phyloP scores from a whole-genome alignment of 92 coral and sea anemone species.

The Siderastrea radians region DNA sequence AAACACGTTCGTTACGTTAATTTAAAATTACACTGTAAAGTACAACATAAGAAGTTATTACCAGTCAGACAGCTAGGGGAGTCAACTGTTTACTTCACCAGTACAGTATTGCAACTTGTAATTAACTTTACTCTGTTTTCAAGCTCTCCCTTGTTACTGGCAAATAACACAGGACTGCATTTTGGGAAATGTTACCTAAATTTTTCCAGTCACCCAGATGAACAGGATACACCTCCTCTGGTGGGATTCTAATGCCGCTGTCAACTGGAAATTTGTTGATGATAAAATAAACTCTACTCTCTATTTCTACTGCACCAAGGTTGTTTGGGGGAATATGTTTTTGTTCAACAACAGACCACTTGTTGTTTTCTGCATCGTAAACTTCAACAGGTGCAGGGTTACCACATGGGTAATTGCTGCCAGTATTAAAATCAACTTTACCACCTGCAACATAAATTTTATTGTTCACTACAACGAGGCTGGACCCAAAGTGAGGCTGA shows the following conservation, averaged over 20 bases:
- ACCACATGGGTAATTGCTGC: neutral
- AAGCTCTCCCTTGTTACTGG: slow-evolving; percentile 23
- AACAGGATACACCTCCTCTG: slow-evolving; percentile 48
- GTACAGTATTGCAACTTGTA: no score
- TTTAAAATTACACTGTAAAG: no score
- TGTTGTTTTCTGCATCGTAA: slow-evolving; percentile 3
- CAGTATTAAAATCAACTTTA: rapidly evolving
- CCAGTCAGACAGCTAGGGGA: no score
- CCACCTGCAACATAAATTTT: slow-evolving; percentile 41
- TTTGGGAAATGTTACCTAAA: neutral
- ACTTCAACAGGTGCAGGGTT: slow-evolving; percentile 1
- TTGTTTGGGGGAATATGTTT: slow-evolving; percentile 41
- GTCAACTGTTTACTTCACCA: no score
- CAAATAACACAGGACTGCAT: slow-evolving; percentile 1
- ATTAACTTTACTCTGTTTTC: neutral
- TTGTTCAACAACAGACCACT: slow-evolving; percentile 26
- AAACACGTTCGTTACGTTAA: no score
- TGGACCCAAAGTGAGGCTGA: slow-evolving; percentile 20
- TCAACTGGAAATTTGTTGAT: slow-evolving; percentile 19
- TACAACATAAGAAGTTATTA: no score
- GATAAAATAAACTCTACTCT: slow-evolving; percentile 35
- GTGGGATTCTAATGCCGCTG: neutral
- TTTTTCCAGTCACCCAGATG: slow-evolving; percentile 22
- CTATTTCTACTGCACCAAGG: slow-evolving; percentile 35
- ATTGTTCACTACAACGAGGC: slow-evolving; percentile 24